phyloP scores from a whole-genome alignment of 1,140 invertebrate species.

The Acromyrmex heyeri region DNA sequence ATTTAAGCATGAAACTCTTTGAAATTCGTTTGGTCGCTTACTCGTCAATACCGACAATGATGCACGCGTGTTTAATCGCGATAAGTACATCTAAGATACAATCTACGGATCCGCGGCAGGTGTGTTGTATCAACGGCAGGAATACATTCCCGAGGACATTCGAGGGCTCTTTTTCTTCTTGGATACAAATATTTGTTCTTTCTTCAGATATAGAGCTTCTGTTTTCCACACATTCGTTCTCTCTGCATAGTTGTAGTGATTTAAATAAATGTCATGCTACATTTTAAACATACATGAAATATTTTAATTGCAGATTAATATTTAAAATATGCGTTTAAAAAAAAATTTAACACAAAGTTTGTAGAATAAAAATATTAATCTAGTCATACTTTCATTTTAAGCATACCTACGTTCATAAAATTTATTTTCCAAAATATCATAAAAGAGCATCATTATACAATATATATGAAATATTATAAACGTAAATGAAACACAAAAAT shows the following conservation, averaged over 20 bases:
- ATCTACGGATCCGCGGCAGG: slow-evolving; percentile 24
- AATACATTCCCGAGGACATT: slow-evolving; percentile 29
- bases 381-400: too few relatives aligned
- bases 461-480: background rate
- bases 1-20: background rate
- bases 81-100: background rate
- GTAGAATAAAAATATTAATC: background rate
- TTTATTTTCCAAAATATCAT: background rate
- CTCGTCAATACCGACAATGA: background rate
- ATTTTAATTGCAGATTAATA: background rate
- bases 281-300: background rate
- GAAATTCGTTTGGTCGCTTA: background rate
- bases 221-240: background rate
- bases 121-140: slow-evolving; percentile 24
- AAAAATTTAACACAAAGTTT: background rate
- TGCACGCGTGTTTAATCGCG: slow-evolving; percentile 34
- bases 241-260: background rate
- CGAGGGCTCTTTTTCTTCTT: background rate
- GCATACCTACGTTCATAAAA: too few relatives aligned
- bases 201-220: background rate
- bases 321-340: background rate
- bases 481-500: background rate
- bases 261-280: background rate
- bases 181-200: background rate
- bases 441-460: background rate